Conservation (phyloP, 1,140 invertebrate species). For the Aplysia californica region DNA sequence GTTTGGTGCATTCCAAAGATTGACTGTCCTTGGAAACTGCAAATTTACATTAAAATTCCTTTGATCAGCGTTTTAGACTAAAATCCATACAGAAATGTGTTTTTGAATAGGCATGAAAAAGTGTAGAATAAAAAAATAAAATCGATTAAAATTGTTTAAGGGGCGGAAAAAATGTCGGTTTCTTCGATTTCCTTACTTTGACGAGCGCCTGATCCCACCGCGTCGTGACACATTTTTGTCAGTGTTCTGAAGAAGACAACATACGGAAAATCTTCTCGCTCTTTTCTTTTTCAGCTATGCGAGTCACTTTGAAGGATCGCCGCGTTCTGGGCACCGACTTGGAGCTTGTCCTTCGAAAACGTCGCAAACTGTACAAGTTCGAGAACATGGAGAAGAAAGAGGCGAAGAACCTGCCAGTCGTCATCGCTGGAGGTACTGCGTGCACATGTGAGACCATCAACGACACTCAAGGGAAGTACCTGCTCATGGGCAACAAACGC, state of each 20-base stretch:
- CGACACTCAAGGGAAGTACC: constrained; percentile 58
- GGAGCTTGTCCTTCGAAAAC: constrained; percentile 64
- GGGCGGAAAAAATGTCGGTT: no score
- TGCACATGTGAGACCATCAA: constrained; percentile 64
- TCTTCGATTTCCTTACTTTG: no score
- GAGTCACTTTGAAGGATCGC: constrained; percentile 2
- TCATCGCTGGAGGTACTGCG: constrained; percentile 63
- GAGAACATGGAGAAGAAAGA: constrained; percentile 55
- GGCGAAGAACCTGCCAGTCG: constrained; percentile 57
- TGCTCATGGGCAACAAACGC: constrained; percentile 70
- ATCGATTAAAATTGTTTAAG: no score
- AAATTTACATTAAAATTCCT: background rate
- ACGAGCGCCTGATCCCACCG: no score
- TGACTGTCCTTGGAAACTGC: no score
- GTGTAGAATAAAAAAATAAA: background rate
- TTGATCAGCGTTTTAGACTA: background rate
- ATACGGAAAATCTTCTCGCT: background rate
- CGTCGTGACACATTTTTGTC: no score
- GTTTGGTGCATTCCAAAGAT: no score
- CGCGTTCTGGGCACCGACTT: constrained; percentile 45
- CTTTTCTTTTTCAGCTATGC: constrained; percentile 5
- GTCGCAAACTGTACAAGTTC: constrained; percentile 67
- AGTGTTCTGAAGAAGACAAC: background rate
- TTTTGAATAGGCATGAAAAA: background rate
- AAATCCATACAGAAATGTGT: no score